Base-by-base conservation (phyloP, 2,888 invertebrate genomes). In the Xestia sexstrigata region DNA sequence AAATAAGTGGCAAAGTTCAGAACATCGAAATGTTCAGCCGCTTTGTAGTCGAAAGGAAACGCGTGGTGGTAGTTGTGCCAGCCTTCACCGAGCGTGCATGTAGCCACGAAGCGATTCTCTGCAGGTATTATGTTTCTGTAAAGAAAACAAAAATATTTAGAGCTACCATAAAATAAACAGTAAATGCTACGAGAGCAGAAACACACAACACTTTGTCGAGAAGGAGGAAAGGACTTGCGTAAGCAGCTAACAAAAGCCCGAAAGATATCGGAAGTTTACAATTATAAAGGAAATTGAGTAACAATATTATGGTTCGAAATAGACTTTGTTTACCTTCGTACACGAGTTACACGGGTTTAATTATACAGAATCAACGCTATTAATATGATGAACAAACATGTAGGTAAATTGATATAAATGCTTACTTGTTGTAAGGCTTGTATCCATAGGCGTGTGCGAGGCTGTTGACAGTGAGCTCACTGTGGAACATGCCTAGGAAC, bases 401-500 rank as follows among this genome's bases (percentile, higher is more conserved):
- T 49, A 45, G 11, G n/a, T 67, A 60, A 23, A 69, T 47, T 26
- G 52, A 79, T 79, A 52, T 49, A 55, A 55, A 63, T 78, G 89
- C 94, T 90, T 91, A 97, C 96, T 95, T 96, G 83, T 96, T 96
- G 83, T 96, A 96, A 73, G 96, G 95, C 71, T 92, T 95, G 79
- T 96, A 96, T 87, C 98, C 98, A 93, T 97, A 98, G 52, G 98
- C 95, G 94, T 99, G 99, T 6, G 99, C 99, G 0, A 98, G 98
- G 82, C 98, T 98, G 92, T 99, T 99, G 42, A 99, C 99, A 7
- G 98, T 97, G 97, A 99, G 98, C 62, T 99, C 99, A 89, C 98
- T 98, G 93, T 99, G 98, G 88, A 99, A 97, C 76, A 98, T 97
- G 85, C 97, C 95, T 17, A 98, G 97, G 93, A 98, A 99, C 63